Conservation (phyloP, 2,888 invertebrate species). For the Lasioglossum marginatum region DNA sequence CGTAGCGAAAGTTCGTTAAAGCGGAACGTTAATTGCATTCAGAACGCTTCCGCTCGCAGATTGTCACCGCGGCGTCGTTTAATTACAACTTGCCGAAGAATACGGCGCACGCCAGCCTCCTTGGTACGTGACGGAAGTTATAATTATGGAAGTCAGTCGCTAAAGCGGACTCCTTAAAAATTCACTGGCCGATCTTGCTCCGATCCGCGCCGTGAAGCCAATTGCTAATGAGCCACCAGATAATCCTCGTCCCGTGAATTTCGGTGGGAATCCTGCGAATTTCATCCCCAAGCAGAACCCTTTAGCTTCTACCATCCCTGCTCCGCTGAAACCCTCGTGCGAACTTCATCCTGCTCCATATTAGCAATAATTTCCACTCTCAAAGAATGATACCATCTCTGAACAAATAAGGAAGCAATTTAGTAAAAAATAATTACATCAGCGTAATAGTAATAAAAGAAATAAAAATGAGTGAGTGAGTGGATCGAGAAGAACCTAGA, state of each 20-base stretch:
- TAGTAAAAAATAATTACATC: neutral
- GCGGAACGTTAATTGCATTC: constrained; percentile 69
- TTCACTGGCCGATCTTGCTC: constrained; percentile 4
- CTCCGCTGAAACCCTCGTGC: neutral
- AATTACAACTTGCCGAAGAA: constrained; percentile 78
- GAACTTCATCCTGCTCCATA: neutral
- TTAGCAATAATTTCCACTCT: neutral
- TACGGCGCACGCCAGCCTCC: constrained; percentile 59
- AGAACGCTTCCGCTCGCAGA: constrained; percentile 67
- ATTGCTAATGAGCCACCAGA: neutral
- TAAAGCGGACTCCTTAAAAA: constrained; percentile 35
- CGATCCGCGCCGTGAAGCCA: neutral
- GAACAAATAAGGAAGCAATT: neutral
- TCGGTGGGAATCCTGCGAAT: neutral
- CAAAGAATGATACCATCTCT: neutral
- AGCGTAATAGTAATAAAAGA: neutral
- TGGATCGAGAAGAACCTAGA: neutral
- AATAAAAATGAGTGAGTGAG: neutral
- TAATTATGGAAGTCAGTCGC: constrained; percentile 67
- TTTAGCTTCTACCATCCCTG: neutral
- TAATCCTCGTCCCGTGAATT: neutral
- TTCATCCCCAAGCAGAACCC: neutral
- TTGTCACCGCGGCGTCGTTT: constrained; percentile 70
- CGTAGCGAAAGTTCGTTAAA: constrained; percentile 67
- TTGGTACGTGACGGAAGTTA: constrained; percentile 66